Base-by-base conservation (phyloP, 1,140 invertebrate species). In the Aphis craccivora region DNA sequence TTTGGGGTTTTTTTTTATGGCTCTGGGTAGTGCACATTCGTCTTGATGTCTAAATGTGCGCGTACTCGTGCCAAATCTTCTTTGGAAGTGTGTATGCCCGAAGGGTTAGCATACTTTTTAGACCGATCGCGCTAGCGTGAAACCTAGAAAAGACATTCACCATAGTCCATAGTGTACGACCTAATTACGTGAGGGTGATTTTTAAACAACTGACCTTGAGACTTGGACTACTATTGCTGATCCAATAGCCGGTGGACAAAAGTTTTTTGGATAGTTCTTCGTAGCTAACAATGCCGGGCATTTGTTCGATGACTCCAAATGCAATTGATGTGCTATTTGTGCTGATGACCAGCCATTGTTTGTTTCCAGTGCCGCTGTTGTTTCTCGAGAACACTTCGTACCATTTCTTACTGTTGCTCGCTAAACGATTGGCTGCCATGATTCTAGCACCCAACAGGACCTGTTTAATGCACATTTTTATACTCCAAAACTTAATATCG, bases 271-370 rank as follows among this genome's bases (percentile, higher is more conserved):
- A 97, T 51, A 97, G 95, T 95, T 99, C 98, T 48, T 96, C 95
- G 9, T 96, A 95, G 55, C 96, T 95, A 25, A 96, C 96, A 9
- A 96, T 95, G 40, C 96, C 97, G 60, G 98, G 97, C 45, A 98
- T 95, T 95, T 99, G 98, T 95, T 99, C 98, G 6, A 98, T 95
- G 55, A 99, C 96, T 96, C 97, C 97, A 0, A 99, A 95, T 51
- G 94, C 94, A 94, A 94, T 43, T 91, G 94, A 18, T 90, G 0
- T 94, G 90, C 2, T 88, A 95, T 93, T 94, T 96, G 96, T 96
- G 96, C 99, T 97, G 0, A 98, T 95, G 20, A 97, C 95, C 94
- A 98, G 96, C 98, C 98, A 99, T 95, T 99, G 98, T 94, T 98
- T 98, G 94, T 97, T 97, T 93, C 98, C 97, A 51, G 98, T 98